phyloP scores from a whole-genome alignment of 2,113 vertebrate species.

The Tetraodon nigroviridis region DNA sequence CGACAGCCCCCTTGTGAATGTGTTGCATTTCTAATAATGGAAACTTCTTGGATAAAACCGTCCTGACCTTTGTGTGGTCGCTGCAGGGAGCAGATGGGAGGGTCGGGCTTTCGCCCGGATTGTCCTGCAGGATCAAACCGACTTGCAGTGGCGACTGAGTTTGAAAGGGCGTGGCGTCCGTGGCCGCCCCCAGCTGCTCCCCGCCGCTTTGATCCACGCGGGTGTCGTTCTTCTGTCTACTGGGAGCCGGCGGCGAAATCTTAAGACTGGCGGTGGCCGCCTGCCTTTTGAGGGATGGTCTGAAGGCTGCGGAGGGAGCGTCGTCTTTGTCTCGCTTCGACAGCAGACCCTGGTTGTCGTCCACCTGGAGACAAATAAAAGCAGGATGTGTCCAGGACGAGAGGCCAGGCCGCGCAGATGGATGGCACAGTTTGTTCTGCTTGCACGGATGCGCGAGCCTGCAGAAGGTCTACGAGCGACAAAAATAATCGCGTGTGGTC shows the following conservation, averaged over 20 bases:
- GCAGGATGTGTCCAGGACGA: neutral
- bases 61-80: slow-evolving; percentile 36
- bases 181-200: slow-evolving; percentile 13
- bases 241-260: slow-evolving; percentile 21
- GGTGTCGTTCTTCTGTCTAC: slow-evolving; percentile 15
- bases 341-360: slow-evolving; percentile 28
- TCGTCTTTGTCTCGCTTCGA: slow-evolving; percentile 27
- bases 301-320: slow-evolving; percentile 4
- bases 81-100: neutral
- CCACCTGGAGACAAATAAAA: slow-evolving; percentile 37
- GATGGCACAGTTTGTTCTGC: neutral
- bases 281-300: slow-evolving; percentile 44
- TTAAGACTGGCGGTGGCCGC: slow-evolving; percentile 32
- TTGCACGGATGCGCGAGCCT: neutral
- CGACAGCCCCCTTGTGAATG: too few species aligned
- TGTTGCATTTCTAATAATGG: too few species aligned
- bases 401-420: neutral
- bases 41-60: too few species aligned
- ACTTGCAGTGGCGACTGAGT: slow-evolving; percentile 14
- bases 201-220: slow-evolving; percentile 15
- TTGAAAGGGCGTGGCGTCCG: slow-evolving; percentile 2
- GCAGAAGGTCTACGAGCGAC: neutral
- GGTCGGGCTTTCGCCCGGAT: slow-evolving; percentile 1
- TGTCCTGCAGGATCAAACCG: slow-evolving; percentile 10
- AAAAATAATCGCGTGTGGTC: slow-evolving; percentile 10